These are phyloP conservation scores for Lampris incognitus DNA, from an alignment of 2,113 vertebrate genomes.

Conservation along the genomic window DNA sequence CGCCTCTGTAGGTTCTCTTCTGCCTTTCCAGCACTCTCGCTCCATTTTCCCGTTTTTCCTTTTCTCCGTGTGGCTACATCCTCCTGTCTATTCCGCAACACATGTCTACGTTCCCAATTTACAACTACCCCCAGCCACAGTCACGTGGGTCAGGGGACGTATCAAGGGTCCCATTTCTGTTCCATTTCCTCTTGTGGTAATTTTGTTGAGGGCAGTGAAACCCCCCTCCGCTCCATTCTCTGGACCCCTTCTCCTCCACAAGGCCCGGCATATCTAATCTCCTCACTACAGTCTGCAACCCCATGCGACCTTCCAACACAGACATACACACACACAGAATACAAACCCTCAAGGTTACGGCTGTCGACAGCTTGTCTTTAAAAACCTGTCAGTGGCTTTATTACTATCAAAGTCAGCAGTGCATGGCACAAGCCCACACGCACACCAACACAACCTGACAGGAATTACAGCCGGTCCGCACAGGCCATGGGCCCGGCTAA, in stretches of 20 bases:
- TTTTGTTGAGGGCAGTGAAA: neutral
- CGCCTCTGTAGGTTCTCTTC: neutral
- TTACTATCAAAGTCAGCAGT: slow-evolving; percentile 77
- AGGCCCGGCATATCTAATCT: slow-evolving; percentile 43
- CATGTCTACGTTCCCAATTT: neutral
- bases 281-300: slow-evolving; percentile 36
- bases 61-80: neutral
- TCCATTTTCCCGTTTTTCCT: slow-evolving; percentile 19
- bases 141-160: slow-evolving; percentile 2
- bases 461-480: slow-evolving; percentile 62
- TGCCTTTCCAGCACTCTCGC: neutral
- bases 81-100: neutral
- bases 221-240: neutral
- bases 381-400: slow-evolving; percentile 76
- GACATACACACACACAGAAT: slow-evolving; percentile 30
- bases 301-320: slow-evolving; percentile 30
- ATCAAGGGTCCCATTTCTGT: slow-evolving; percentile 11
- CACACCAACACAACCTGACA: slow-evolving; percentile 55
- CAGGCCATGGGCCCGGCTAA: slow-evolving; percentile 25
- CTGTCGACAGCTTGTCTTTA: slow-evolving; percentile 80
- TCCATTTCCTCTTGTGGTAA: neutral
- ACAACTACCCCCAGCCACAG: neutral
- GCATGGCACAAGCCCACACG: slow-evolving; percentile 20
- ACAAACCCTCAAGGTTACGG: slow-evolving; percentile 74
- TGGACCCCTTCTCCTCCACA: slow-evolving; percentile 27